A percentile compares a stretch with the other conserved stretches of the same genome.
Evolutionary conservation across 2,888 invertebrate species (phyloP).

Genomic region (Hydropsyche betteni): DNA sequence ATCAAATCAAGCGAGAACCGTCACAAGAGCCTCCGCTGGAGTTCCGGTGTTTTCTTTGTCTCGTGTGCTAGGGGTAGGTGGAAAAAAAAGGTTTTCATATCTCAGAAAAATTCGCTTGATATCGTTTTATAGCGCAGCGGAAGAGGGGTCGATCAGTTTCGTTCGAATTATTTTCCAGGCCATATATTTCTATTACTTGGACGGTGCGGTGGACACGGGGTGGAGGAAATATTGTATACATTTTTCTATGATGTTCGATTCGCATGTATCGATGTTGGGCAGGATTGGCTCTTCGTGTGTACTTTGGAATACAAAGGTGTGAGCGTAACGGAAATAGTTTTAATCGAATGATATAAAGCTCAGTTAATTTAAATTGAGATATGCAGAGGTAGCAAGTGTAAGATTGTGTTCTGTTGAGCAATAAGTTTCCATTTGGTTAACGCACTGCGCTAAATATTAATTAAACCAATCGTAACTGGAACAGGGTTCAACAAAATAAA

Average conservation of each 20-base stretch:
- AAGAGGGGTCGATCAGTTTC: constrained; percentile 41
- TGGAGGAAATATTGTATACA: neutral
- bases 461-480: constrained; percentile 30
- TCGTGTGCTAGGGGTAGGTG: neutral
- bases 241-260: no score
- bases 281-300: no score
- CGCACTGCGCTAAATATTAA: constrained; percentile 47
- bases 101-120: constrained; percentile 36
- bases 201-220: constrained; percentile 17
- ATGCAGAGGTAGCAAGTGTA: neutral
- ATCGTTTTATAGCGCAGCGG: constrained; percentile 37
- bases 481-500: constrained; percentile 2
- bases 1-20: neutral
- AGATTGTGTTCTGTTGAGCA: constrained; percentile 22
- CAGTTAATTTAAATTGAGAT: neutral
- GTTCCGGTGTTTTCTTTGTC: neutral
- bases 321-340: neutral
- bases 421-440: constrained; percentile 45
- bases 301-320: neutral
- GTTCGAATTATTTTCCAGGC: constrained; percentile 45
- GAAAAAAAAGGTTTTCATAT: constrained; percentile 24
- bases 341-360: no score
- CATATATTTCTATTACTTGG: constrained; percentile 43
- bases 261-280: no score
- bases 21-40: neutral